phyloP scores from a whole-genome alignment of 37 sponge, comb jelly and placozoan genomes.

The Dysidea cf. avara region DNA sequence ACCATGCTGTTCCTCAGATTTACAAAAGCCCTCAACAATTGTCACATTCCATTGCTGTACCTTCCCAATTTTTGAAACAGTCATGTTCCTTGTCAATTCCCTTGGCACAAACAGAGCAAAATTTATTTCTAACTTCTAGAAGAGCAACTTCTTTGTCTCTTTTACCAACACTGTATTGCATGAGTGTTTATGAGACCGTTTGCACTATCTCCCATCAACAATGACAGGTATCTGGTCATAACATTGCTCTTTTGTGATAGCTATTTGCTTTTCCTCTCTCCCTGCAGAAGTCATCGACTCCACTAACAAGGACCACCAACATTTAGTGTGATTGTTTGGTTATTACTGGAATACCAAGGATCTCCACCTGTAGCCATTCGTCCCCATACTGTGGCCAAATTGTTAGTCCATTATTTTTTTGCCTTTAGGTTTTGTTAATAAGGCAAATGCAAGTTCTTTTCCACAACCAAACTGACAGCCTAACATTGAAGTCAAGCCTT shows the following conservation, averaged over 20 bases:
- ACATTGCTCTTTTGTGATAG: slow-evolving; percentile 15
- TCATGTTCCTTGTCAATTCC: not conserved
- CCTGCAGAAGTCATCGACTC: too few species aligned
- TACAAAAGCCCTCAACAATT: not conserved
- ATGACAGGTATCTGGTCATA: slow-evolving; percentile 35
- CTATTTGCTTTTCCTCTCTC: not conserved
- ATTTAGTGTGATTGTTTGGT: too few species aligned
- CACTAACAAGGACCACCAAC: too few species aligned
- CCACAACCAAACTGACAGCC: too few species aligned
- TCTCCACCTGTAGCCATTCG: too few species aligned
- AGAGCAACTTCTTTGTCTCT: slow-evolving; percentile 37
- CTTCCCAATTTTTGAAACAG: slow-evolving; percentile 17
- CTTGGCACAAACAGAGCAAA: slow-evolving; percentile 29
- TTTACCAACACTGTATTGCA: slow-evolving; percentile 41
- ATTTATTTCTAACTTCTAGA: slow-evolving; percentile 47
- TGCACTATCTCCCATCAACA: slow-evolving; percentile 32
- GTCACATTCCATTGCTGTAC: slow-evolving; percentile 18
- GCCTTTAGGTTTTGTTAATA: too few species aligned
- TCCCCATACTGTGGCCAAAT: too few species aligned
- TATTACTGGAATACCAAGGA: too few species aligned
- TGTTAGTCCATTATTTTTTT: too few species aligned
- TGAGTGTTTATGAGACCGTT: slow-evolving; percentile 16
- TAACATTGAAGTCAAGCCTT: too few species aligned
- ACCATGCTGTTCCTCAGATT: slow-evolving; percentile 11
- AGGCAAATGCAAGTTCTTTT: too few species aligned